phyloP scores from a whole-genome alignment of 2,888 invertebrate species.

The Venusia cambrica region DNA sequence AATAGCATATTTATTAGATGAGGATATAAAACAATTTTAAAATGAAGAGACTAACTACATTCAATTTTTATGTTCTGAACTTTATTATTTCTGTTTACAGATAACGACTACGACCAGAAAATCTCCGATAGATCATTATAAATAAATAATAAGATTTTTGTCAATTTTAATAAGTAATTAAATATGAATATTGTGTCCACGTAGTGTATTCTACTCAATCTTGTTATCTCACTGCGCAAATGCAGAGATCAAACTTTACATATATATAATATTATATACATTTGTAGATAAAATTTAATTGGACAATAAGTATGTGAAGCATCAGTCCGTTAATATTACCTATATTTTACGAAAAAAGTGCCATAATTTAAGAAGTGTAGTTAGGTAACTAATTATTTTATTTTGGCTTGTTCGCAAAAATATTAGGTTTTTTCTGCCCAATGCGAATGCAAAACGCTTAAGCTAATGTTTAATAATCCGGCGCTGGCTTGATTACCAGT shows the following conservation, averaged over 20 bases:
- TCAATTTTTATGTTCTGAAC: too few species aligned
- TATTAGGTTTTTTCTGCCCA: too few species aligned
- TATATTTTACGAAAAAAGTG: constrained; percentile 32
- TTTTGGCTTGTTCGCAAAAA: constrained; percentile 33
- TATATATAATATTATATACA: constrained; percentile 45
- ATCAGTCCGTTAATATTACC: constrained; percentile 34
- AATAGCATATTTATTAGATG: too few species aligned
- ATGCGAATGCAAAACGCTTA: too few species aligned
- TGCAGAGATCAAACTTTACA: constrained; percentile 15
- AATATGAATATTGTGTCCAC: too few species aligned
- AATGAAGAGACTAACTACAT: too few species aligned
- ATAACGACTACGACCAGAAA: constrained; percentile 18
- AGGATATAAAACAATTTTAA: too few species aligned
- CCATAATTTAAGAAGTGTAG: constrained; percentile 51
- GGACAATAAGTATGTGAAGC: constrained; percentile 38
- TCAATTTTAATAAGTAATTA: constrained; percentile 16
- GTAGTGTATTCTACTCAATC: too few species aligned
- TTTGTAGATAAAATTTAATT: constrained; percentile 39
- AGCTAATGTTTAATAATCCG: constrained; percentile 10
- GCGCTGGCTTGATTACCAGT: constrained; percentile 7
- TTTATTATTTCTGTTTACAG: constrained; percentile 20
- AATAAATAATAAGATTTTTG: constrained; percentile 13
- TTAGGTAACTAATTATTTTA: constrained; percentile 51
- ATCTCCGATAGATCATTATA: constrained; percentile 18
- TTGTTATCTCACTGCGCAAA: too few species aligned